Conservation (phyloP, 2,113 vertebrate genomes). For the Oreocharis arfaki region DNA sequence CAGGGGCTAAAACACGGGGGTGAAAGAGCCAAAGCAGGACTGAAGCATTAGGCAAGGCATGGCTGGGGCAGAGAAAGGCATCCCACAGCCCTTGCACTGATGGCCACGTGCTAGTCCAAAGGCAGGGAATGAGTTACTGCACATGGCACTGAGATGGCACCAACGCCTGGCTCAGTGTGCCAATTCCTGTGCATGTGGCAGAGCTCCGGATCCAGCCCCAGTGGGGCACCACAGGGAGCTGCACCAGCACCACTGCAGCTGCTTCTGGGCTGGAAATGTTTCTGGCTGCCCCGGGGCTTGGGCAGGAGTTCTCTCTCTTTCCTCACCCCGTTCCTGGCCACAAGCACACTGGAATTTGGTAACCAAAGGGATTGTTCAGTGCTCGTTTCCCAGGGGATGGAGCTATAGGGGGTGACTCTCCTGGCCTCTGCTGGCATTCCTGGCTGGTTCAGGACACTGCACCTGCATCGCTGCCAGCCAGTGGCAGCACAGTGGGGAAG, state of each 20-base stretch:
- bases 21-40: background rate
- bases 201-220: background rate
- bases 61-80: background rate
- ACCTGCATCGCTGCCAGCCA: background rate
- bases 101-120: background rate
- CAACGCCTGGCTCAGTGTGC: accelerated
- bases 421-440: background rate
- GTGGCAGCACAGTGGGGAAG: accelerated
- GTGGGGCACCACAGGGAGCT: background rate
- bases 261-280: background rate
- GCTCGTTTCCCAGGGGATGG: background rate
- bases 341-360: background rate
- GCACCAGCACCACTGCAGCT: background rate
- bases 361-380: background rate
- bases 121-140: background rate
- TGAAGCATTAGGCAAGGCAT: background rate
- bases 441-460: background rate
- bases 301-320: background rate
- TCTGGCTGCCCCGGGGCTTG: background rate
- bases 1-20: accelerated
- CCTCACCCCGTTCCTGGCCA: background rate
- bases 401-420: background rate
- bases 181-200: background rate
- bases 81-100: background rate
- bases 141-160: background rate